Conservation (phyloP, 2,113 vertebrate species). For the Rhizomys pruinosus region DNA sequence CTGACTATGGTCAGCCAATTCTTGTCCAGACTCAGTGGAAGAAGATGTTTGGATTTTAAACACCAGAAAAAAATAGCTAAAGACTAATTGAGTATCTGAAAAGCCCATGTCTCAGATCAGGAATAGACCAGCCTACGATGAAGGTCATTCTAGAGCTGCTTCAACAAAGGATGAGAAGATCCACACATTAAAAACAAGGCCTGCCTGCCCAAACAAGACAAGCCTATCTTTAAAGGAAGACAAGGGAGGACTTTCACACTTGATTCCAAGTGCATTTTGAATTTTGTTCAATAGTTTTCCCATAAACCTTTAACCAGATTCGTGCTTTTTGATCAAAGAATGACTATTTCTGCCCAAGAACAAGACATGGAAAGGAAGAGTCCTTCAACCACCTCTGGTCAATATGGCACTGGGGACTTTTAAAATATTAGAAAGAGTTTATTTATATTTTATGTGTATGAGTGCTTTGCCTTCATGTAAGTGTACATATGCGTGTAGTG, state of each 20-base stretch:
- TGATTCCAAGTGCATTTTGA: background rate
- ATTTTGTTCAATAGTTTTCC: conserved; percentile 8
- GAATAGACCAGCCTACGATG: background rate
- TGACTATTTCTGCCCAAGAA: background rate
- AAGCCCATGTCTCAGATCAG: background rate
- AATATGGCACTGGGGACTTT: background rate
- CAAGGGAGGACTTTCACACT: background rate
- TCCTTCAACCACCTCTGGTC: background rate
- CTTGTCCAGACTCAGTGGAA: background rate
- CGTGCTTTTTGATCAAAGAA: background rate
- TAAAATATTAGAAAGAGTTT: too few relatives aligned
- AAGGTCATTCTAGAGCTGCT: background rate
- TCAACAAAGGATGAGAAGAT: background rate
- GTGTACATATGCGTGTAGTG: too few relatives aligned
- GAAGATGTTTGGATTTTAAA: background rate
- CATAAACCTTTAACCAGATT: background rate
- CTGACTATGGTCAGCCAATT: background rate
- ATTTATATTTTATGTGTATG: too few relatives aligned
- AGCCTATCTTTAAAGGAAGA: background rate
- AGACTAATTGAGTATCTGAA: too few relatives aligned
- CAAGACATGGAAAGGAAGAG: background rate
- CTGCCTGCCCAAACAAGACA: background rate
- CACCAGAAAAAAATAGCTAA: background rate
- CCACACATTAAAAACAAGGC: background rate
- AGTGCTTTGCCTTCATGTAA: too few relatives aligned